These are phyloP conservation scores for Calonectris borealis DNA, from an alignment of 2,113 vertebrate genomes.

Conservation along the genomic window DNA sequence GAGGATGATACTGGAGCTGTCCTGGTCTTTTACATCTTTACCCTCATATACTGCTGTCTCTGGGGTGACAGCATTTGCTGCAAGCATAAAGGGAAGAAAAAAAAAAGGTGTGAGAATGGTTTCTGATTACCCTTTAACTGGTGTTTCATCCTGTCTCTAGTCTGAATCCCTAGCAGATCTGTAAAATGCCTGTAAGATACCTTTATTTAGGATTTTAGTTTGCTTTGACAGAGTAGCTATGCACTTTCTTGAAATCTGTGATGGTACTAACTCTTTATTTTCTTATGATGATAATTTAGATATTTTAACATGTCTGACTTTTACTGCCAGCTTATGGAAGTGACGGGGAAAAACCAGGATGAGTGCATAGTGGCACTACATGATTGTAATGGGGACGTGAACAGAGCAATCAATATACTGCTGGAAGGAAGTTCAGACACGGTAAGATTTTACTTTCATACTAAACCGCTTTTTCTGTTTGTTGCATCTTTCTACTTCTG, in stretches of 20 bases:
- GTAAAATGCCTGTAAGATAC: not conserved
- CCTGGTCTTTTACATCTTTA: not conserved
- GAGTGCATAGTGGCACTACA: slow-evolving; percentile 94
- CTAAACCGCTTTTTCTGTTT: not conserved
- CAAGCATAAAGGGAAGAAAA: not conserved
- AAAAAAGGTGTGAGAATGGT: not conserved
- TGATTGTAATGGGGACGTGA: slow-evolving; percentile 92
- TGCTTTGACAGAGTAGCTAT: not conserved
- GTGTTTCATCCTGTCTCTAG: not conserved
- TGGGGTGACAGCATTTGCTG: not conserved
- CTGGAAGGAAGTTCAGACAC: slow-evolving; percentile 91
- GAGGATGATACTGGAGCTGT: not conserved
- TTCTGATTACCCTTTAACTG: not conserved
- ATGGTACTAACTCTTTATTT: not conserved
- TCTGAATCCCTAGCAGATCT: not conserved
- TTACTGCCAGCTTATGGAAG: slow-evolving; percentile 89
- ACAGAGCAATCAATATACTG: slow-evolving; percentile 94
- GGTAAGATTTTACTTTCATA: slow-evolving; percentile 64
- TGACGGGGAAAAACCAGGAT: slow-evolving; percentile 93
- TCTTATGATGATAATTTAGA: not conserved
- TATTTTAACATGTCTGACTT: slow-evolving; percentile 25
- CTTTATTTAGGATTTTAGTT: not conserved
- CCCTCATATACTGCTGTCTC: not conserved
- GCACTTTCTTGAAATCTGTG: not conserved
- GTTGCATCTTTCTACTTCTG: not conserved